A percentile compares a stretch with the other conserved stretches of the same genome.
Conservation (phyloP, 2,113 vertebrate genomes). For the Phalacrocorax carbo region DNA sequence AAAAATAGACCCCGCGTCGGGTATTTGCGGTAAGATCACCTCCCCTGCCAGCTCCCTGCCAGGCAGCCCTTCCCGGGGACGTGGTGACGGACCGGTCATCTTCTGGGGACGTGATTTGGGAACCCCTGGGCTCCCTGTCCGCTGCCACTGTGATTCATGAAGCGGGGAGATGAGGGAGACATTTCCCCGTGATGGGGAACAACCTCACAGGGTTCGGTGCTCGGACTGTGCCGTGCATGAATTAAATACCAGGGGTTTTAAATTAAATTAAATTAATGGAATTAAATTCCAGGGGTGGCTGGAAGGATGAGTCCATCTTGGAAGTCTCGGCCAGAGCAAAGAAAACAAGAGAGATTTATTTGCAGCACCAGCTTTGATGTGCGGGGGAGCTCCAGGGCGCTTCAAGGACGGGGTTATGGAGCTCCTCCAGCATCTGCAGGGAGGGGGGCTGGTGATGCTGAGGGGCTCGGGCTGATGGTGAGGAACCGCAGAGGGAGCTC, state of each 20-base stretch:
- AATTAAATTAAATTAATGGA: too few species aligned
- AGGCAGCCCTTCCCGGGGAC: neutral
- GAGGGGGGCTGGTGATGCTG: neutral
- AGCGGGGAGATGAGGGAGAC: neutral
- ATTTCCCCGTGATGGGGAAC: neutral
- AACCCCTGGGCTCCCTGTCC: too few species aligned
- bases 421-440: neutral
- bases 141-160: neutral
- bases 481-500: neutral
- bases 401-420: neutral
- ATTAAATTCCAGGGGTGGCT: neutral
- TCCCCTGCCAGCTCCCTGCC: neutral
- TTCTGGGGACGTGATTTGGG: neutral
- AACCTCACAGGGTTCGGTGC: neutral
- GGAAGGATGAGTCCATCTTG: neutral
- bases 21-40: slow-evolving; percentile 40
- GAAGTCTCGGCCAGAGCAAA: neutral
- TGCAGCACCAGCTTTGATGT: neutral
- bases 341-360: neutral
- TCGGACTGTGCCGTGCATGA: fast-evolving
- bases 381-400: neutral
- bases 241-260: neutral
- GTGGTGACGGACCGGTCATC: fast-evolving
- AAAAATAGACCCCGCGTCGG: slow-evolving; percentile 50
- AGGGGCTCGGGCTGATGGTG: neutral